Percentiles rank a stretch among this genome's conserved stretches.
Evolutionary conservation across 1,140 invertebrate species (phyloP).

Genomic region (Drosophila kikkawai): DNA sequence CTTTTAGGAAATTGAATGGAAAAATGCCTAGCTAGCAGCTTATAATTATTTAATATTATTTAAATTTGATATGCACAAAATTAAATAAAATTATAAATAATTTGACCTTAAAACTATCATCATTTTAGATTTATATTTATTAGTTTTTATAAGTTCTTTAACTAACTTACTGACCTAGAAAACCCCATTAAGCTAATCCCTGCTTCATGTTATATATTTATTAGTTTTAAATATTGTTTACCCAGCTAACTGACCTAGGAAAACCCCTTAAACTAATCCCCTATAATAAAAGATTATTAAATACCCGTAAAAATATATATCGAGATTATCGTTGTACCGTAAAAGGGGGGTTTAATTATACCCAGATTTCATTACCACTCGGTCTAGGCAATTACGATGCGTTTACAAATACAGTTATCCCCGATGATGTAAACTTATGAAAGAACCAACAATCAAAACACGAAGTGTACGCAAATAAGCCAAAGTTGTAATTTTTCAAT

Average conservation of each 20-base stretch:
- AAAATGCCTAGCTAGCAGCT: neutral
- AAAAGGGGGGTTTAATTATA: neutral
- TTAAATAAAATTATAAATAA: neutral
- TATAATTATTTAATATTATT: neutral
- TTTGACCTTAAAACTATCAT: neutral
- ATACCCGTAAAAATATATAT: neutral
- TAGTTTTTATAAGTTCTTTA: rapidly evolving
- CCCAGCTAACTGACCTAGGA: no score
- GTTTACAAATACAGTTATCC: slow-evolving; percentile 39
- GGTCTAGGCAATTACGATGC: slow-evolving; percentile 52
- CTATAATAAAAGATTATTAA: neutral
- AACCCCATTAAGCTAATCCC: neutral
- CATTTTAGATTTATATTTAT: no score
- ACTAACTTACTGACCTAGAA: neutral
- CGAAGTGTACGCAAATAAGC: slow-evolving; percentile 78
- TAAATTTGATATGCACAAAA: neutral
- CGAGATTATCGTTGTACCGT: neutral
- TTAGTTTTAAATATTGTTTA: no score
- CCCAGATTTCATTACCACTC: slow-evolving; percentile 1
- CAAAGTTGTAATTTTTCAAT: slow-evolving; percentile 81
- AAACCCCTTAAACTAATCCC: neutral
- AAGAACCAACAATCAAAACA: slow-evolving; percentile 38
- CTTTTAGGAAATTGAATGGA: neutral
- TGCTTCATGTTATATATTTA: neutral
- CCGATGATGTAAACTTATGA: slow-evolving; percentile 24